Conservation (phyloP, 2,797 vertebrate species). For the Catostomus latipinnis region DNA sequence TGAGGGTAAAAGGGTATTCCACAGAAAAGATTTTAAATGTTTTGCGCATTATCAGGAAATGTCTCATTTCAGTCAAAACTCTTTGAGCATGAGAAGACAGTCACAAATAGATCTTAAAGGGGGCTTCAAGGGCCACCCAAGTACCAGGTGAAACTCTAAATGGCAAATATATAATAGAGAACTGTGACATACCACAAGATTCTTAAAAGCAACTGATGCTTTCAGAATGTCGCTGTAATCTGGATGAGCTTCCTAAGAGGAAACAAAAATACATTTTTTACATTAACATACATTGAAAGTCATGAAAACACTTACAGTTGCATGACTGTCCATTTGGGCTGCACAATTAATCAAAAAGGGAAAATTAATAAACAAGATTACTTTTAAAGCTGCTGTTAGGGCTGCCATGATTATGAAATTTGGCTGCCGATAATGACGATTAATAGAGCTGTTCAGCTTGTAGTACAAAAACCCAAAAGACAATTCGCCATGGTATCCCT, state of each 20-base stretch:
- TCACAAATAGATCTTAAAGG: background rate
- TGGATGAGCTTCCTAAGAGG: constrained; percentile 90
- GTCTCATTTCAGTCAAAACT: constrained; percentile 24
- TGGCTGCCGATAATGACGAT: too few species aligned
- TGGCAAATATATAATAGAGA: background rate
- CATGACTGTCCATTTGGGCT: background rate
- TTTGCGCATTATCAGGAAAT: constrained; percentile 3
- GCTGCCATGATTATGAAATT: too few species aligned
- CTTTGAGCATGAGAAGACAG: background rate
- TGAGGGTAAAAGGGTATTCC: background rate
- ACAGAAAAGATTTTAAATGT: constrained; percentile 16
- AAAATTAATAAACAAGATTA: too few species aligned
- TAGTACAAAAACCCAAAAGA: too few species aligned
- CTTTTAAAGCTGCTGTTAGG: too few species aligned
- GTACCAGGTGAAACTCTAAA: background rate
- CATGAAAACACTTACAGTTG: background rate
- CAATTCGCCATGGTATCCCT: too few species aligned
- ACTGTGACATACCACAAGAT: constrained; percentile 86
- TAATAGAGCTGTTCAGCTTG: too few species aligned
- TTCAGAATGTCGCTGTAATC: constrained; percentile 92
- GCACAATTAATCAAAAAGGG: too few species aligned
- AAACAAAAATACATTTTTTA: constrained; percentile 21
- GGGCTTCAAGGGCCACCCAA: background rate
- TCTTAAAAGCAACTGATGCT: constrained; percentile 85
- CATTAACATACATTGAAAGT: background rate